Base-by-base conservation (phyloP, 2,888 invertebrate genomes). In the Hypena proboscidalis region DNA sequence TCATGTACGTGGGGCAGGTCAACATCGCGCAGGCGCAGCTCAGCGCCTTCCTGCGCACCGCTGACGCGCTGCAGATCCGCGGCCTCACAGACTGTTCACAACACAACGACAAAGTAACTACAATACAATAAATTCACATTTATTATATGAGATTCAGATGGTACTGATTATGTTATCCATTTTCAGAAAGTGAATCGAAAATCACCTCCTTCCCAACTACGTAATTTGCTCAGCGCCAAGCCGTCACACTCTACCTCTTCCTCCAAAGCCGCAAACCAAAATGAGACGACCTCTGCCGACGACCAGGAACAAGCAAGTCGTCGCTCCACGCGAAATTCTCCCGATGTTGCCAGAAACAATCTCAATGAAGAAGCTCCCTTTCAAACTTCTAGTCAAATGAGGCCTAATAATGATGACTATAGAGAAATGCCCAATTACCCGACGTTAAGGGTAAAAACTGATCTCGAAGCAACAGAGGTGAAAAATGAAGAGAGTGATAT, bases 1-100 rank as follows among this genome's bases (percentile, higher is more conserved):
- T 96, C 78, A 96, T 96, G 95, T 96, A 96, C 82, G 95, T 95
- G 60, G 96, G 96, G 37, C 96, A 96, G 89, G 96, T 96, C 59
- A 95, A 95, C 83, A 95, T 95, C 51, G 95, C 95, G 65, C 95
- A 95, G 89, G 94, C 94, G 51, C 95, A 95, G 73, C 91, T 96
- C 54, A 94, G 94, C 58, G 93, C 94, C 21, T 95, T 96, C 83
- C 88, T 95, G 62, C 93, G 94, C 67, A 95, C 95, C 19, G 96
- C 96, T 30, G 95, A 96, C 81, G 95, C 95, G 53, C 88, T 95
- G 52, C 95, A 95, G 89, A 95, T 95, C 63, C 92, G 95, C 70
- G 95, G 95, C 57, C 92, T 95, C 76, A 95, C 95, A 25, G 95
- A 95, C 79, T 93, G 93, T 67, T 92, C 92, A 55, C 90, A 91